Conservation (phyloP, 2,888 invertebrate species). For the Neoitamus cyanurus region DNA sequence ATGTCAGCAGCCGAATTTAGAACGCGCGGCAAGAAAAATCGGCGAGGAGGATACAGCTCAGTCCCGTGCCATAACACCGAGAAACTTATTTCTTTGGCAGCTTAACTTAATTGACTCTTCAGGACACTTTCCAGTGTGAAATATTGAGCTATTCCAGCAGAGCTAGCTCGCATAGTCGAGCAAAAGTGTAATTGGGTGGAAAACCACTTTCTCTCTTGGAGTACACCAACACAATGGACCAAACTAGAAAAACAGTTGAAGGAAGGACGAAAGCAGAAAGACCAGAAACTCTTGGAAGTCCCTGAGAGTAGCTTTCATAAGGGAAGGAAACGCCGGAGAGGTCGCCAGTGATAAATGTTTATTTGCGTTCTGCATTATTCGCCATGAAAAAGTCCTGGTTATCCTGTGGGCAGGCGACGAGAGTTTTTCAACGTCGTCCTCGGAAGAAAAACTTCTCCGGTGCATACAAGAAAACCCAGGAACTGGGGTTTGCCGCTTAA, state of each 20-base stretch:
- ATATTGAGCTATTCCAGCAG: slow-evolving; percentile 36
- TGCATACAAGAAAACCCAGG: slow-evolving; percentile 43
- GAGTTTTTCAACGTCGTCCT: slow-evolving; percentile 12
- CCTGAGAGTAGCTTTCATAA: slow-evolving; percentile 37
- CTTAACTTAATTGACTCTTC: slow-evolving; percentile 43
- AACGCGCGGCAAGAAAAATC: not conserved
- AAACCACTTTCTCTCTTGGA: slow-evolving; percentile 45
- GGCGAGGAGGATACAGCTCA: not conserved
- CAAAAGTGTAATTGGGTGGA: slow-evolving; percentile 46
- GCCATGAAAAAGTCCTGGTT: slow-evolving; percentile 48
- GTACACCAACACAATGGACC: slow-evolving; percentile 38
- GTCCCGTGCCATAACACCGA: slow-evolving; percentile 6
- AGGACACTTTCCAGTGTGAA: slow-evolving; percentile 42
- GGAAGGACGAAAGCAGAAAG: slow-evolving; percentile 27
- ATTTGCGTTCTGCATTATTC: slow-evolving; percentile 51
- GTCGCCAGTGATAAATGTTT: slow-evolving; percentile 50
- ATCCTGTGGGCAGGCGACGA: slow-evolving; percentile 41
- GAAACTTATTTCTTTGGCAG: slow-evolving; percentile 29
- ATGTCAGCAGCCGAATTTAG: not conserved
- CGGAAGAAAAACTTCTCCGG: slow-evolving; percentile 27
- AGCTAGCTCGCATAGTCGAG: slow-evolving; percentile 27
- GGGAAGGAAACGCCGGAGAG: slow-evolving; percentile 30
- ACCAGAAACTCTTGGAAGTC: not conserved
- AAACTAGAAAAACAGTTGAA: slow-evolving; percentile 32
- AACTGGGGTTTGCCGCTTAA: slow-evolving; percentile 38